phyloP scores from a whole-genome alignment of 2,888 invertebrate genomes.

The Dicranocentrus wangi region DNA sequence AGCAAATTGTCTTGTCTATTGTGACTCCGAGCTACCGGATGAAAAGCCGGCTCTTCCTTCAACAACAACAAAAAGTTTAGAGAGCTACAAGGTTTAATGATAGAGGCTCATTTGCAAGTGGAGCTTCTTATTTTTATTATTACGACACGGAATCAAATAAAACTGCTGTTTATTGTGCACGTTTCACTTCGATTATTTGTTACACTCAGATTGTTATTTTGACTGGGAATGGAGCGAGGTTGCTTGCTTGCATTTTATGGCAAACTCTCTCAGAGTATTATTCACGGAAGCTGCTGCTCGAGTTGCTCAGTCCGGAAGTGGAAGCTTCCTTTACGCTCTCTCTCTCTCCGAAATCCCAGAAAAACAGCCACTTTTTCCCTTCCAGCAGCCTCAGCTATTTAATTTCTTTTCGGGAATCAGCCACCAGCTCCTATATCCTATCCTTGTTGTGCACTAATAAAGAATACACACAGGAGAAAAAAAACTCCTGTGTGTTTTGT shows the following conservation, averaged over 20 bases:
- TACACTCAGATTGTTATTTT: slow-evolving; percentile 55
- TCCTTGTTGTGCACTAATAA: slow-evolving; percentile 16
- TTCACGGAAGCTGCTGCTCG: too few relatives aligned
- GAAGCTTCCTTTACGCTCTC: slow-evolving; percentile 35
- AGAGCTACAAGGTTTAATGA: too few relatives aligned
- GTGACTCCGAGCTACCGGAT: slow-evolving; percentile 5
- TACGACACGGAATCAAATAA: slow-evolving; percentile 39
- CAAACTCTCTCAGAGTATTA: too few relatives aligned
- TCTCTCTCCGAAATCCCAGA: background rate
- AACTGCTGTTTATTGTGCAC: slow-evolving; percentile 50
- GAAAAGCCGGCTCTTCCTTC: slow-evolving; percentile 23
- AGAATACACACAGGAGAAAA: slow-evolving; percentile 22
- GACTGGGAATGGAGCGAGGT: too few relatives aligned
- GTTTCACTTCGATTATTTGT: slow-evolving; percentile 57
- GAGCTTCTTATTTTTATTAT: too few relatives aligned
- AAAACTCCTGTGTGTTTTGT: background rate
- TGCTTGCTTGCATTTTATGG: too few relatives aligned
- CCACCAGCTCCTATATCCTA: background rate
- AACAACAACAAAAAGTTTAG: background rate
- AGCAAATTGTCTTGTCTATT: slow-evolving; percentile 15
- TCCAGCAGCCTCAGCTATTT: slow-evolving; percentile 27
- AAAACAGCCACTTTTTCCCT: slow-evolving; percentile 2
- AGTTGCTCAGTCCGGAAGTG: slow-evolving; percentile 48
- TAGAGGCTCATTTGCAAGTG: too few relatives aligned
- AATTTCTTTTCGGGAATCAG: slow-evolving; percentile 48